Evolutionary conservation across 2,113 vertebrate species (phyloP), one percentile per base, ranked within the genome.

Genomic region (Neogobius melanostomus): DNA sequence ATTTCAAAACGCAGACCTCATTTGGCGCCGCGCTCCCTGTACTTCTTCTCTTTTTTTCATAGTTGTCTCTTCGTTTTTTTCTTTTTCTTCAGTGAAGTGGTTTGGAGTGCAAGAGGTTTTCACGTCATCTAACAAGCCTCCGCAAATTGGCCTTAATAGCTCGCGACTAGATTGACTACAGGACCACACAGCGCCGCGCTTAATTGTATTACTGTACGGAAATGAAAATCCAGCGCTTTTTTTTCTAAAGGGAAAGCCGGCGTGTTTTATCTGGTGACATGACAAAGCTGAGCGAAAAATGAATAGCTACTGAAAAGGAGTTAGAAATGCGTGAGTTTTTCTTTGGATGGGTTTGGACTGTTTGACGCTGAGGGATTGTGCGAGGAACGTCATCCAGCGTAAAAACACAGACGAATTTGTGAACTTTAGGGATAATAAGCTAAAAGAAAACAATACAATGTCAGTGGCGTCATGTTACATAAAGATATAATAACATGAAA

Each of bases 171-270:
- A 83, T 63, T 72, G 44, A 66, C 63, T 72, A 17, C 53, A 74
- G 52, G 76, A 72, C 82, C 88, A 86, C 75, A 86, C 82, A 75
- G 51, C 56, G 70, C 62, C 67, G 42, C 69, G 66, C 69, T 79
- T 74, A 65, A 86, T 88, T 74, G 82, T 87, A 83, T 62, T 42
- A 15, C 79, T 74, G 68, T 60, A 71, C 44, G 45, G 61, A 71
- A 72, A 68, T 75, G 17, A 73, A 79, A 77, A 63, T 21, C 43
- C 63, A 8, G 12, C 48, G 48, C 63, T 50, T 61, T 69, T 61
- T 36, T 61, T 66, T 64, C 11, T 8, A 68, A 56, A 64, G 8
- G 43, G 61, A 64, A 44, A 48, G 43, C 44, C 53, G 54, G 61
- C 11, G 8, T 56, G 17, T 59, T 59, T 66, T 62, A 67, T 80